Evolutionary conservation across 2,888 invertebrate species (phyloP).

Genomic region (Agriotes lineatus): DNA sequence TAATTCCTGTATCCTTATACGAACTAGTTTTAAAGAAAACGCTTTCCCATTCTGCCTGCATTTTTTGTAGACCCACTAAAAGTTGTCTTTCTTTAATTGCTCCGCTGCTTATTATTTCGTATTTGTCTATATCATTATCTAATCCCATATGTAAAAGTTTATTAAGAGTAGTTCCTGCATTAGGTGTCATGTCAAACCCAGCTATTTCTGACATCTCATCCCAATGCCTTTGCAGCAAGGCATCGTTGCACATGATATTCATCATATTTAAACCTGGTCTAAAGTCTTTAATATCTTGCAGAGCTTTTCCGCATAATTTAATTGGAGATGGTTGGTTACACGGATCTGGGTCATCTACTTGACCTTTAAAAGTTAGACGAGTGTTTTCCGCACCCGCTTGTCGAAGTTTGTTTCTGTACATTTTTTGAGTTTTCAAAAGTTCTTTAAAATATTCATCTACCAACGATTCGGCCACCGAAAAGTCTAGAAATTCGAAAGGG

Average conservation of each 20-base stretch:
- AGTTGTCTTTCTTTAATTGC: conserved; percentile 85
- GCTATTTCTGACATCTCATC: conserved; percentile 85
- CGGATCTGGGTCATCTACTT: conserved; percentile 82
- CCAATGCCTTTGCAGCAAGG: conserved; percentile 87
- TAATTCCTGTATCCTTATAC: conserved; percentile 80
- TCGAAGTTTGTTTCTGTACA: conserved; percentile 81
- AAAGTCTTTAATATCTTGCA: conserved; percentile 77
- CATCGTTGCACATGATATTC: conserved; percentile 89
- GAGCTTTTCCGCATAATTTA: conserved; percentile 76
- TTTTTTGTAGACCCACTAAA: conserved; percentile 79
- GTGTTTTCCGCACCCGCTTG: conserved; percentile 78
- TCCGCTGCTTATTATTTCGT: conserved; percentile 85
- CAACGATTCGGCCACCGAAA: conserved; percentile 81
- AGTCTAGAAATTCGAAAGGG: conserved; percentile 87
- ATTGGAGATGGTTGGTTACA: conserved; percentile 85
- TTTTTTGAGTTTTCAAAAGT: conserved; percentile 83
- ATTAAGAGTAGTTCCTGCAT: conserved; percentile 85
- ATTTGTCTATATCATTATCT: conserved; percentile 78
- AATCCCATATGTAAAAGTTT: conserved; percentile 83
- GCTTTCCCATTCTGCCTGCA: conserved; percentile 86
- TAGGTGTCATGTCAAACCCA: conserved; percentile 86
- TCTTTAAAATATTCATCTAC: conserved; percentile 86
- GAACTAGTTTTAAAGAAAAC: conserved; percentile 77
- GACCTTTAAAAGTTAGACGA: conserved; percentile 73
- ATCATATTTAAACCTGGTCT: conserved; percentile 86